Evolutionary conservation across 1,140 invertebrate species (phyloP).

Genomic region (Calliopsis andreniformis): DNA sequence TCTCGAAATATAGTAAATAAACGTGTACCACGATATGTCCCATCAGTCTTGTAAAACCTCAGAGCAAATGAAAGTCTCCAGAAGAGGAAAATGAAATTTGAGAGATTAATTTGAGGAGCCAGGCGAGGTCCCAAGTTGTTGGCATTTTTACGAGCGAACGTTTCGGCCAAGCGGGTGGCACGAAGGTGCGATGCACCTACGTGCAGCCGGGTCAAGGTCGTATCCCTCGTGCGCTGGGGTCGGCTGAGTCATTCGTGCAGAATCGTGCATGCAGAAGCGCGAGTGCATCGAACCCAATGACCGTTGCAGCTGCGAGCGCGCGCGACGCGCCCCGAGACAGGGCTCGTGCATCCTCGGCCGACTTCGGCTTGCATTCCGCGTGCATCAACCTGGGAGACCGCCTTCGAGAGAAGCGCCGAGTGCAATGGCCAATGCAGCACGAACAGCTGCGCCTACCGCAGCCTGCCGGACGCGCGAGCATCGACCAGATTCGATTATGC

Average conservation of each 20-base stretch:
- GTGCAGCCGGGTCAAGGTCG: conserved; percentile 80
- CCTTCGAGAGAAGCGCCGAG: conserved; percentile 74
- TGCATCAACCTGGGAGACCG: conserved; percentile 73
- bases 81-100: no score
- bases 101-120: no score
- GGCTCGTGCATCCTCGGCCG: conserved; percentile 69
- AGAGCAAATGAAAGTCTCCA: no score
- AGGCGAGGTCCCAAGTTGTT: background rate
- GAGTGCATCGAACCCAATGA: conserved; percentile 80
- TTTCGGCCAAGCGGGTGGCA: conserved; percentile 23
- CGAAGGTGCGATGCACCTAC: conserved; percentile 75
- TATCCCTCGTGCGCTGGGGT: conserved; percentile 71
- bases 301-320: conserved; percentile 79
- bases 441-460: conserved; percentile 59
- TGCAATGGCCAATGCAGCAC: conserved; percentile 72
- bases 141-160: background rate
- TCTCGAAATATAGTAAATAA: no score
- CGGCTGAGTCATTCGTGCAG: conserved; percentile 75
- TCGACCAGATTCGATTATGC: conserved; percentile 23
- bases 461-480: conserved; percentile 23
- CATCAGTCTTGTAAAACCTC: no score
- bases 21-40: no score
- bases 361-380: conserved; percentile 74
- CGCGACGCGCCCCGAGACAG: conserved; percentile 38
- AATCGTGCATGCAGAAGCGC: conserved; percentile 66